Evolutionary conservation across 1,140 invertebrate species (phyloP).

Genomic region (Drosophila micromelanica): DNA sequence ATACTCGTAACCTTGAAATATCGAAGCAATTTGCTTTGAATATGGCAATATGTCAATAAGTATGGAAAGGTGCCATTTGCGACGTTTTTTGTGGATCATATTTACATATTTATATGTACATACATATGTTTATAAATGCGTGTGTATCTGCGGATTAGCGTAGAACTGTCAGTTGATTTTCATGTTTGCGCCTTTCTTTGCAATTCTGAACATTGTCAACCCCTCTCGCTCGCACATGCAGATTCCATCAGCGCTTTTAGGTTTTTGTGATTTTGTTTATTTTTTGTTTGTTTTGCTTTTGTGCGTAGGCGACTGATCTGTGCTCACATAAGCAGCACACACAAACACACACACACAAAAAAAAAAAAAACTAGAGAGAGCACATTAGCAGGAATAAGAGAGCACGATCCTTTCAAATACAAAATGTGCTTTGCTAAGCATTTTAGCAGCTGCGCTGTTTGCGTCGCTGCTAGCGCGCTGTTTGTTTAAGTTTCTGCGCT

Average conservation of each 20-base stretch:
- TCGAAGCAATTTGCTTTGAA: slow-evolving; percentile 59
- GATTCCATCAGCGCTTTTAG: slow-evolving; percentile 40
- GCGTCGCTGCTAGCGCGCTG: slow-evolving; percentile 10
- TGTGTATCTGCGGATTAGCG: slow-evolving; percentile 23
- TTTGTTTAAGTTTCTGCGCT: slow-evolving; percentile 7
- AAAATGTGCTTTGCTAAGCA: slow-evolving; percentile 18
- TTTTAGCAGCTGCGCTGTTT: slow-evolving; percentile 11
- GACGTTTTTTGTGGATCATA: slow-evolving; percentile 23
- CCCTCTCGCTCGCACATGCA: slow-evolving; percentile 25
- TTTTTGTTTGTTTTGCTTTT: slow-evolving; percentile 52
- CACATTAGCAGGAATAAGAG: background rate
- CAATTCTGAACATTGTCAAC: slow-evolving; percentile 2
- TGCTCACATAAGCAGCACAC: slow-evolving; percentile 34
- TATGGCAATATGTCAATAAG: slow-evolving; percentile 38
- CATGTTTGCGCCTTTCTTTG: slow-evolving; percentile 31
- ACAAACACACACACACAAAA: background rate
- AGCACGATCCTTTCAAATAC: slow-evolving; percentile 27
- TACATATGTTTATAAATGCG: background rate
- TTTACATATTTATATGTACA: background rate
- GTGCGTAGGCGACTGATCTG: slow-evolving; percentile 52
- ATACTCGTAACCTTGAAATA: slow-evolving; percentile 70
- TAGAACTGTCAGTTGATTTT: slow-evolving; percentile 42
- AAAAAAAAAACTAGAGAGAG: background rate
- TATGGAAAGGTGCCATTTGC: slow-evolving; percentile 62
- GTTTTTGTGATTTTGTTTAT: slow-evolving; percentile 28